These are phyloP conservation scores for Microctenopoma steveboyesi DNA, from an alignment of 2,797 vertebrate species.

Conservation along the genomic window DNA sequence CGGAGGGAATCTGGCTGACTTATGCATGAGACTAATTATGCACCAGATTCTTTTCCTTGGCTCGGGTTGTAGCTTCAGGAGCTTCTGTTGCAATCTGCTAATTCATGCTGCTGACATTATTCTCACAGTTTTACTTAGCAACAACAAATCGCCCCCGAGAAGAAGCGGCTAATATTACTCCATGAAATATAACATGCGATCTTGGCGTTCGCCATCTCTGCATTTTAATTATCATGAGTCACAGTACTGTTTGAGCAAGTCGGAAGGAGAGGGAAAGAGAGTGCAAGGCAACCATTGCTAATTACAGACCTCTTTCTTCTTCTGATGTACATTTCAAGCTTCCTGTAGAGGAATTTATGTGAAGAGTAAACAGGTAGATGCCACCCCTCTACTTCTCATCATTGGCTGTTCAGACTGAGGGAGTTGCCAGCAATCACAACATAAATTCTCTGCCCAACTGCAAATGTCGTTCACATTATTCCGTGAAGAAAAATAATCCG, in stretches of 20 bases:
- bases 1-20: constrained; percentile 42
- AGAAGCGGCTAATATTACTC: constrained; percentile 36
- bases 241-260: constrained; percentile 34
- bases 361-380: constrained; percentile 34
- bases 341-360: constrained; percentile 20
- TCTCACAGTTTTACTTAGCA: constrained; percentile 54
- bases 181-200: constrained; percentile 40
- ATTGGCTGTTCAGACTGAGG: constrained; percentile 43
- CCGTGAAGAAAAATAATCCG: constrained; percentile 25
- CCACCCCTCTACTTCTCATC: constrained; percentile 38
- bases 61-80: constrained; percentile 49
- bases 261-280: constrained; percentile 1
- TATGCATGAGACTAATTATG: constrained; percentile 64
- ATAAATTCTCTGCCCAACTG: constrained; percentile 10
- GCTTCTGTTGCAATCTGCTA: constrained; percentile 68
- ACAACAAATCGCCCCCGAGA: constrained; percentile 48
- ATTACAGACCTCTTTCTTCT: constrained; percentile 38
- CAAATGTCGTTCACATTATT: constrained; percentile 31
- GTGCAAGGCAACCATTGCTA: constrained; percentile 9
- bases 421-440: constrained; percentile 37
- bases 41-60: constrained; percentile 44
- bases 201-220: constrained; percentile 21
- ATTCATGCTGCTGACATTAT: constrained; percentile 66
- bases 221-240: constrained; percentile 58
- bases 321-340: constrained; percentile 10